Base-by-base conservation (phyloP, 1,140 invertebrate genomes). In the Drosophila hydei region DNA sequence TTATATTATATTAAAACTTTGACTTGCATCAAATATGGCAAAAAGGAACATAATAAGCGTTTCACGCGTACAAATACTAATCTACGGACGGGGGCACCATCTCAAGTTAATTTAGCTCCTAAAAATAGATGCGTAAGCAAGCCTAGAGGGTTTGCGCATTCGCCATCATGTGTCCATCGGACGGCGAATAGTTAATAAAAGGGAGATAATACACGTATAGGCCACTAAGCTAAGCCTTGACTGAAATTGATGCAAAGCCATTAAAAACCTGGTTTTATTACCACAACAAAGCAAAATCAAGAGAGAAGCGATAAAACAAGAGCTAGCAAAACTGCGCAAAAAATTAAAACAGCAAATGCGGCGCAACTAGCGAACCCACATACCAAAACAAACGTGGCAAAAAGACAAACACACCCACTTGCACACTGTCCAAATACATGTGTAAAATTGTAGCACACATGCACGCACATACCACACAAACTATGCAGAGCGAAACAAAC, bases 181-280 rank as follows among this genome's bases (percentile, higher is more conserved):
- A 67, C 73, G 62, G 33, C 51, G 76, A 67, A 56, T 36, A 67
- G 54, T 54, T 71, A 73, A 70, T 58, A 52, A 60, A 62, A 45
- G 48, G 30, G 38, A 60, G 52, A 42, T 48, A 50, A 65, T 42
- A 40, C 59, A 51, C 72, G 65, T 51, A 70, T 42, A 71, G 43
- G 58, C 68, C n/a, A n/a, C n/a, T n/a, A n/a, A n/a, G 65, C 16
- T 56, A 61, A 75, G 50, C 64, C 48, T 70, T 69, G 38, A 47
- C 54, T 60, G 52, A 67, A 72, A 54, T 68, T 56, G 48, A 62
- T 61, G 64, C 36, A 42, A 51, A 55, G 43, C 5, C 14, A 18
- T 12, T 19, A 4, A 88, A 87, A 87, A n/a, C n/a, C 83, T 77
- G 83, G 78, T 87, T 87, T 83, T n/a, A n/a, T 70, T 72, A 72